Conservation (phyloP, 2,797 vertebrate genomes). For the Iguana delicatissima region DNA sequence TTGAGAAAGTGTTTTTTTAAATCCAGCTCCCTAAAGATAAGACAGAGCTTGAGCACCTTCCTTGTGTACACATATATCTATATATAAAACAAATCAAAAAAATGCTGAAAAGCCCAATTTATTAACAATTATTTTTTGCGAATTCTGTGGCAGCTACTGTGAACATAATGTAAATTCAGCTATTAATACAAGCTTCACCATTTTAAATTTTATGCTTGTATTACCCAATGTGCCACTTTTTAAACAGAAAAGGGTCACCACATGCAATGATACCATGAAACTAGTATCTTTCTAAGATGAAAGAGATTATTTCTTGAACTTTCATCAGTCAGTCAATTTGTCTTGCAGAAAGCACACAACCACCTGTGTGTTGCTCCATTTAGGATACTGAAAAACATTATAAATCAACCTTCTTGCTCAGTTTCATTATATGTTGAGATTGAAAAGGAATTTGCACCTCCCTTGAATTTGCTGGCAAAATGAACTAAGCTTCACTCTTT, state of each 20-base stretch:
- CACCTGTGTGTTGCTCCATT: background rate
- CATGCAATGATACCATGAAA: background rate
- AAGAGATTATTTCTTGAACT: background rate
- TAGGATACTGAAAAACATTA: background rate
- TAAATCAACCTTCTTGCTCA: background rate
- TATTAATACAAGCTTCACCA: background rate
- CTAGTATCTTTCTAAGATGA: background rate
- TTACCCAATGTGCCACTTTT: background rate
- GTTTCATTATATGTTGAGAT: background rate
- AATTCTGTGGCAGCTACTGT: background rate
- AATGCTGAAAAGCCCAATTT: background rate
- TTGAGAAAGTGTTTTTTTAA: slow-evolving; percentile 35
- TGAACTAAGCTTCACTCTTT: background rate
- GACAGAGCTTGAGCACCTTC: slow-evolving; percentile 20
- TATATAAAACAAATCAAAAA: background rate
- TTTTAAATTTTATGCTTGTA: background rate
- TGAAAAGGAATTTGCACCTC: background rate
- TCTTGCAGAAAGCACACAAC: background rate
- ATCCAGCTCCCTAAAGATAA: slow-evolving; percentile 15
- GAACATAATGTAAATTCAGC: background rate
- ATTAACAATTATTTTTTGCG: background rate
- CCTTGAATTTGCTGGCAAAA: background rate
- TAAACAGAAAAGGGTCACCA: background rate
- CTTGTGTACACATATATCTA: slow-evolving; percentile 3
- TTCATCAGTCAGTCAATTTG: background rate